phyloP scores from a whole-genome alignment of 2,888 invertebrate species.

The Nycteola revayana region DNA sequence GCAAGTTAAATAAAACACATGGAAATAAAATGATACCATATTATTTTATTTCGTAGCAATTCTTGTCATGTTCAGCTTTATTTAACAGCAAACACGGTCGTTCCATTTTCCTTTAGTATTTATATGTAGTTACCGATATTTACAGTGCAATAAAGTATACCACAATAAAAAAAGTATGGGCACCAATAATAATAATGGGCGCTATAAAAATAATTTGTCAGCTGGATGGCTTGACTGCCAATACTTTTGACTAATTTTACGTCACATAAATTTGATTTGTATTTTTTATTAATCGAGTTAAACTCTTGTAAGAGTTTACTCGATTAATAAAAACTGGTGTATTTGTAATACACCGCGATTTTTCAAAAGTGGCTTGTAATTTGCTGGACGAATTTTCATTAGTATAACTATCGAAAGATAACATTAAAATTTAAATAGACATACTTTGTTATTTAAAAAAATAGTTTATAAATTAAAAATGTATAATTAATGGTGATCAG shows the following conservation, averaged over 20 bases:
- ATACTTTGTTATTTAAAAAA: no score
- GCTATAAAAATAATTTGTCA: conserved; percentile 43
- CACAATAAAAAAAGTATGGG: conserved; percentile 48
- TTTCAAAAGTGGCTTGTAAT: no score
- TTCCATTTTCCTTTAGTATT: conserved; percentile 30
- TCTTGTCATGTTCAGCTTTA: conserved; percentile 17
- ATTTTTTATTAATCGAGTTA: no score
- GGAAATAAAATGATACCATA: conserved; percentile 31
- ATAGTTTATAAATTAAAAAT: no score
- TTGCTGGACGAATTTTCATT: no score
- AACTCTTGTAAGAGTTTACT: no score
- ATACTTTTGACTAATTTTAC: conserved; percentile 21
- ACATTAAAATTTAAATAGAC: no score
- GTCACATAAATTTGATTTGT: conserved; percentile 45
- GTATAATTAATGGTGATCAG: no score
- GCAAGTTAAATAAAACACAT: conserved; percentile 24
- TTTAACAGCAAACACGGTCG: conserved; percentile 29
- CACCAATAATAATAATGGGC: conserved; percentile 40
- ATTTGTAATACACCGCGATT: no score
- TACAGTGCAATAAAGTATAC: conserved; percentile 47
- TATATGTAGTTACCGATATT: conserved; percentile 45
- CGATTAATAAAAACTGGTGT: no score
- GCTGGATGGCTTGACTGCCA: background rate
- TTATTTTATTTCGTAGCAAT: conserved; percentile 32
- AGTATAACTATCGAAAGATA: no score